phyloP scores from a whole-genome alignment of 2,888 invertebrate species.

The Chesias legatella region DNA sequence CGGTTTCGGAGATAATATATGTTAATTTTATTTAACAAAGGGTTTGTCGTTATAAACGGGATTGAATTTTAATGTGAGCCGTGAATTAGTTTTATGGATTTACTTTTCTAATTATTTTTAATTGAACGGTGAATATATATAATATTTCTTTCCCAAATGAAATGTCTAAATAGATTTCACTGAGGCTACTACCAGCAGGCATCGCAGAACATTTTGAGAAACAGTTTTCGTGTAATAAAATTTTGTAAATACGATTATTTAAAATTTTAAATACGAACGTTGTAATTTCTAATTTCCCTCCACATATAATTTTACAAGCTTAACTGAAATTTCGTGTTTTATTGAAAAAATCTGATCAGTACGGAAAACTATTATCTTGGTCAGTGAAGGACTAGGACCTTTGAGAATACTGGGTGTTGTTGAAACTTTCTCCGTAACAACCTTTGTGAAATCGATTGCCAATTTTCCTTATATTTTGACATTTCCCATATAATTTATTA shows the following conservation, averaged over 20 bases:
- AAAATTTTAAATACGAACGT: too few species aligned
- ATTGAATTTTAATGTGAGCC: conserved; percentile 8
- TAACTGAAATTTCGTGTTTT: too few species aligned
- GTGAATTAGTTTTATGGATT: conserved; percentile 10
- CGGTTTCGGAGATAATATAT: conserved; percentile 16
- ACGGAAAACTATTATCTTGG: too few species aligned
- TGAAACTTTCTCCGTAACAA: conserved; percentile 24
- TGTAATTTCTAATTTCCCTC: too few species aligned
- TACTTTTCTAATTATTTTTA: conserved; percentile 4
- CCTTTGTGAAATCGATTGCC: conserved; percentile 19
- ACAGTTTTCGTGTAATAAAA: too few species aligned
- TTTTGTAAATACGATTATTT: too few species aligned
- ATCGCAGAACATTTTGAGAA: too few species aligned
- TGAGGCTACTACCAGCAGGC: too few species aligned
- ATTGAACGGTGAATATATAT: conserved; percentile 4
- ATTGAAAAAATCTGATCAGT: too few species aligned
- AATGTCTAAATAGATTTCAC: too few species aligned
- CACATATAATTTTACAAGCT: too few species aligned
- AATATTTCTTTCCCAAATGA: background rate
- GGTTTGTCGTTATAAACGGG: conserved; percentile 13
- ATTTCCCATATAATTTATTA: conserved; percentile 24
- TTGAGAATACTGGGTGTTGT: background rate
- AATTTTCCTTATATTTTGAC: conserved; percentile 14
- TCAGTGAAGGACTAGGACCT: too few species aligned
- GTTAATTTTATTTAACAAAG: conserved; percentile 27